A percentile compares a stretch with the other conserved stretches of the same genome.
Conservation (phyloP, 2,797 vertebrate genomes). For the Pseudochromis fuscus region DNA sequence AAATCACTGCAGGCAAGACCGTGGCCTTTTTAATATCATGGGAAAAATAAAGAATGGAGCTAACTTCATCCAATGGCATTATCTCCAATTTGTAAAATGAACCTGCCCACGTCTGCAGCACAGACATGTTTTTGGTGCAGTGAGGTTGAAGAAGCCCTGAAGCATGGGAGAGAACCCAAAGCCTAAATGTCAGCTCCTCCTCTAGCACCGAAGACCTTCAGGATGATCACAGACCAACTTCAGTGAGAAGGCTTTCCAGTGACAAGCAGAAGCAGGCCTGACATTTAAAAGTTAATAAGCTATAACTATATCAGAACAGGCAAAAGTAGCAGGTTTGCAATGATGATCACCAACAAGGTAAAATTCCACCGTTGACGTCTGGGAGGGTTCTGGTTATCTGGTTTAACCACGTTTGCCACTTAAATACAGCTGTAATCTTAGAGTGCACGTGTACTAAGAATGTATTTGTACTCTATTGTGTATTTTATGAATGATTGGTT, state of each 20-base stretch:
- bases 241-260: neutral
- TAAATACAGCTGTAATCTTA: too few relatives aligned
- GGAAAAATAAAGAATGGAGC: neutral
- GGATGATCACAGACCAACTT: neutral
- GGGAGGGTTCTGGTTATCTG: neutral
- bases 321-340: constrained; percentile 5
- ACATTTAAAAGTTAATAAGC: constrained; percentile 48
- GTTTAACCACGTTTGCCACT: neutral
- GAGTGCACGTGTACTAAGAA: too few relatives aligned
- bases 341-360: too few relatives aligned
- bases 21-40: neutral
- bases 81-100: too few relatives aligned
- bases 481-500: too few relatives aligned
- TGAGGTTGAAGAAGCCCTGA: constrained; percentile 31
- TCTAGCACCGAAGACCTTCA: constrained; percentile 1
- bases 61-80: too few relatives aligned
- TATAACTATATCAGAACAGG: neutral
- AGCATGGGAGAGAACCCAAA: constrained; percentile 26
- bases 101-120: too few relatives aligned
- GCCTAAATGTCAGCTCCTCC: constrained; percentile 62
- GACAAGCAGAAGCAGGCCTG: constrained; percentile 64
- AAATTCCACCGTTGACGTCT: too few relatives aligned
- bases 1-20: constrained; percentile 19
- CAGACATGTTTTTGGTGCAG: constrained; percentile 14
- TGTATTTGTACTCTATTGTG: too few relatives aligned